Evolutionary conservation across 2,888 invertebrate species (phyloP).

Genomic region (Ophion obscuratus): DNA sequence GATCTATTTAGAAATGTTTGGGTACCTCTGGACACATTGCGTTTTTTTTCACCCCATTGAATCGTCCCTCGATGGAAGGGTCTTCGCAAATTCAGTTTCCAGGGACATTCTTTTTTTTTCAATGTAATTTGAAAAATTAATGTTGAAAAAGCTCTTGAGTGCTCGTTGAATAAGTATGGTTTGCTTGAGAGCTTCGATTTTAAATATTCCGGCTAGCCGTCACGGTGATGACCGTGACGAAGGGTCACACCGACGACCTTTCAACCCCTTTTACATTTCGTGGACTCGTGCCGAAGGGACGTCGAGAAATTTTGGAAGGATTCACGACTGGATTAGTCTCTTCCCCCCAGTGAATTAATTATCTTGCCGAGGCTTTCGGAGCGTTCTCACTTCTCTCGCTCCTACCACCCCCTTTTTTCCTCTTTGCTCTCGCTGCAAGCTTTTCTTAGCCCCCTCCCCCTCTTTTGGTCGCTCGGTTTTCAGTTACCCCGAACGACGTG

Average conservation of each 20-base stretch:
- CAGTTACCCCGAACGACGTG: background rate
- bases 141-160: slow-evolving; percentile 16
- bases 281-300: background rate
- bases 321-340: slow-evolving; percentile 50
- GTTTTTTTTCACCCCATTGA: background rate
- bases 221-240: slow-evolving; percentile 30
- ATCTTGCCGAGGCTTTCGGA: slow-evolving; percentile 41
- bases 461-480: slow-evolving; percentile 8
- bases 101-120: background rate
- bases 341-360: slow-evolving; percentile 56
- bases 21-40: too few relatives aligned
- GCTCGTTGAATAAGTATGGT: background rate
- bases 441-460: slow-evolving; percentile 3
- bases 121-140: background rate
- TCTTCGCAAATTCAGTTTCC: background rate
- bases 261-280: slow-evolving; percentile 53
- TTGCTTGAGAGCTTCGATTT: slow-evolving; percentile 24
- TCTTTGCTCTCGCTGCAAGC: background rate
- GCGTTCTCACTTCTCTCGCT: slow-evolving; percentile 17
- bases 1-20: too few relatives aligned
- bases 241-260: slow-evolving; percentile 47
- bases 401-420: background rate
- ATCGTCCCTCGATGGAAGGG: background rate
- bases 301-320: slow-evolving; percentile 46
- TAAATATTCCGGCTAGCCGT: slow-evolving; percentile 21